These are phyloP conservation scores for Bovichtus variegatus DNA, from an alignment of 2,797 vertebrate genomes.

Conservation along the genomic window DNA sequence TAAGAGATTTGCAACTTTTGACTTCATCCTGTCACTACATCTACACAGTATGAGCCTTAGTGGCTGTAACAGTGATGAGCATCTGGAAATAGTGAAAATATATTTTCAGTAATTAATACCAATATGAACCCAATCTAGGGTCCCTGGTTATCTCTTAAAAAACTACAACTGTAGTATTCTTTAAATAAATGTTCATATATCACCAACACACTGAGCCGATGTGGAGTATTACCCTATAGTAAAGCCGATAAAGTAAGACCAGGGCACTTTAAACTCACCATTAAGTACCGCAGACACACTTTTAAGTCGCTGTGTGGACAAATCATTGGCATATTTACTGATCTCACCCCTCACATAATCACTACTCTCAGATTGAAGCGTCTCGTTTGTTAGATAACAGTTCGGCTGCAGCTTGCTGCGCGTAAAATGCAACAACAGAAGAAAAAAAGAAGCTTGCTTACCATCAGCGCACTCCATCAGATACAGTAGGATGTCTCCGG, in stretches of 20 bases:
- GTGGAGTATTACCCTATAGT: not conserved
- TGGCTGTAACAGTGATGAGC: not conserved
- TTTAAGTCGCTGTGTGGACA: constrained; percentile 7
- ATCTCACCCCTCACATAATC: not conserved
- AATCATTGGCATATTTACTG: not conserved
- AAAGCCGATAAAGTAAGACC: not conserved
- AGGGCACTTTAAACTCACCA: constrained; percentile 33
- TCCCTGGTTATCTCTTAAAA: not conserved
- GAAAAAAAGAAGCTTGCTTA: constrained; percentile 31
- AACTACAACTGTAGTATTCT: not conserved
- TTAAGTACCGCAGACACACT: constrained; percentile 20
- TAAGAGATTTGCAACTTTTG: not conserved
- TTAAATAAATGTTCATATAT: not conserved
- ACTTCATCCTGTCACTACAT: not conserved
- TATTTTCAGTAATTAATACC: not conserved
- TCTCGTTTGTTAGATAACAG: not conserved
- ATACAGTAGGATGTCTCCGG: constrained; percentile 10
- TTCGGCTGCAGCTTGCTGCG: not conserved
- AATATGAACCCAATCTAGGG: not conserved
- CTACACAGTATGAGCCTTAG: not conserved
- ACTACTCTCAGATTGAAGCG: not conserved
- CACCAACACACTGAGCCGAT: not conserved
- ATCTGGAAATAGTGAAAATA: not conserved
- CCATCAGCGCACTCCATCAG: constrained; percentile 56
- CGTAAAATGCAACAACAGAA: constrained; percentile 37